Base-by-base conservation (phyloP, 1,140 invertebrate species). In the Halictus rubicundus region DNA sequence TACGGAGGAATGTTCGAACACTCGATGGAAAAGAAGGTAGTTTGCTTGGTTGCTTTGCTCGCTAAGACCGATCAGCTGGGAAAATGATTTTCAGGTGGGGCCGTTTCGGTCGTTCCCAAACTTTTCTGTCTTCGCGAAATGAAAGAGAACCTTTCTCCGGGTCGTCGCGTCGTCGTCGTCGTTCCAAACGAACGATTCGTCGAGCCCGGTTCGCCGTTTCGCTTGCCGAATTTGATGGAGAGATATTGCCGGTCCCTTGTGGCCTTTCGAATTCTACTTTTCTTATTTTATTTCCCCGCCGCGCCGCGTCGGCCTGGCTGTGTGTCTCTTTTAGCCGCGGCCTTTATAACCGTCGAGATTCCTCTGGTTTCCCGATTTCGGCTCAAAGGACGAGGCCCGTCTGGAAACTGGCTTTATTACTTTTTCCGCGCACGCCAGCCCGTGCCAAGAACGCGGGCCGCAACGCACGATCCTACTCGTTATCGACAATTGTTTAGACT, bases 371-470 rank as follows among this genome's bases (percentile, higher is more conserved):
- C 70, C 57, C 42, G 70, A 21, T 80, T 82, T 78, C 60, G 46
- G 19, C 27, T 81, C 84, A 66, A 87, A 83, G 77, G 63, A 76
- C 25, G 27, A 54, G 46, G 63, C 63, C 54, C 6, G 61, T 32
- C 54, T 57, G 39, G 75, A 19, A 82, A 85, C 68, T 72, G 72
- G 65, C 84, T 86, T 86, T 86, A 86, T 86, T 86, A 86, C 84
- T 84, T 84, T 78, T 84, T 84, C 83, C 82, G 63, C 46, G 42
- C 25, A n/a, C 63, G 63, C 52, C 23, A 32, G 5, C 32, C 32
- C 19, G 54, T 37, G 60, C 63, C 71, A 37, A 78, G 25, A 68
- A 0, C 6, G 16, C 32, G 0, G 2, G 1, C 3, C 16, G 21
- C 42, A n/a, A 64, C 6, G 14, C 7, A 21, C 7, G 25, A 27